Base-by-base conservation (phyloP, 2,797 vertebrate genomes). In the Natrix natrix region DNA sequence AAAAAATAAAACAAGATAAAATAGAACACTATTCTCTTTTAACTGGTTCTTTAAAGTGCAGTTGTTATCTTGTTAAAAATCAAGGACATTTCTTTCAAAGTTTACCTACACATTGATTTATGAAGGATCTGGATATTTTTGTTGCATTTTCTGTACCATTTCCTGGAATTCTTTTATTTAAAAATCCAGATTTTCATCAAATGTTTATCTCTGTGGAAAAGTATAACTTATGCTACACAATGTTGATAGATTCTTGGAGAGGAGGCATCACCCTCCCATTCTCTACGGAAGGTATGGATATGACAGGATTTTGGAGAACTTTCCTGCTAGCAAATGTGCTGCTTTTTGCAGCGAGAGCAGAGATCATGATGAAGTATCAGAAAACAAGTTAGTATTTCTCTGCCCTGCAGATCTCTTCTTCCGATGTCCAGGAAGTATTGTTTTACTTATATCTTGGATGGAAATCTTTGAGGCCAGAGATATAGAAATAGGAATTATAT, bases 291-390 rank as follows among this genome's bases (percentile, higher is more conserved):
- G 8, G 74, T 20, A n/a, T 22, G 24, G 56, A 26, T 66, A 24
- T 90, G 83, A 52, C 92, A 59, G 89, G 52, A 86, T 87, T 87
- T 90, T 87, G 92, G 89, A 90, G 60, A n/a, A 17, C 24, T 4
- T 87, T 24, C 26, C 60, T 59, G 54, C 83, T 93, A 87, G 92
- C 48, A 57, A 87, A 87, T 57, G 32, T 74, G 32, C 52, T 90
- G 52, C 32, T 37, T 78, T 88, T 86, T 28, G n/a, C 48, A 83
- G 32, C 90, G 61, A n/a, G 43, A 32, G n/a, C 63, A n/a, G 55
- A 91, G 43, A 61, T 60, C 37, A 26, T 48, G 52, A 32, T 60
- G 32, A 12, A 88, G 66, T 16, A 17, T 88, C 66, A 43, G 69
- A 90, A 88, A 88, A 48, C 24, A 61, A 86, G 54, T 90, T 69